Base-by-base conservation (phyloP, 2,888 invertebrate species). In the Drosophila multiciliata region DNA sequence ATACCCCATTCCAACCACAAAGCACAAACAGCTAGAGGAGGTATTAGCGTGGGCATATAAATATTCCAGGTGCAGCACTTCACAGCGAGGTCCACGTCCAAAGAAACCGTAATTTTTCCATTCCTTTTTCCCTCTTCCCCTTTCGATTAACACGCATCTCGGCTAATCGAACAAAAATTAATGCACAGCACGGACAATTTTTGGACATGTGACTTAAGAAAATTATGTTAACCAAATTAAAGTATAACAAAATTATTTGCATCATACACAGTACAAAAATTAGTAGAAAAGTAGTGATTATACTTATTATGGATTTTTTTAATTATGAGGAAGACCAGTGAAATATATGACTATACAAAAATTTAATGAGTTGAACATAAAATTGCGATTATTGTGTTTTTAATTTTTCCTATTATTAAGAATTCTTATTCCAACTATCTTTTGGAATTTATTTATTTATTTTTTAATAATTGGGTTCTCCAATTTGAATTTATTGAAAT, bases 31-130 rank as follows among this genome's bases (percentile, higher is more conserved):
- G 26, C 23, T 50, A 77, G 86, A 86, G 26, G 72, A 78, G 69
- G 80, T 68, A 83, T 78, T 62, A 77, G 72, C 74, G 77, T 82
- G 73, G 75, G 75, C 61, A 55, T 53, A 57, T 29, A n/a, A 54
- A 71, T 74, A 67, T 69, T 80, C 49, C 35, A 50, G 67, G 59
- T 61, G 42, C 45, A 62, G 8, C 50, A 58, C 54, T 63, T 57
- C n/a, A 64, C 66, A 71, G 57, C 73, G 55, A 54, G 73, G 71
- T 81, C 74, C 81, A 80, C 75, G 78, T 76, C 76, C 66, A 64
- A 68, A 66, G 72, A 66, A 82, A 74, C 73, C 71, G 71, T 83
- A 79, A 67, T 71, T 67, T 54, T 42, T 68, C 49, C 38, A 49
- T n/a, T 49, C 35, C 26, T 26, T 70, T 23, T 1, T 23, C 23